Evolutionary conservation across 2,113 vertebrate genomes (phyloP), one percentile per base, ranked within the genome.

Genomic region (Trichechus manatus): DNA sequence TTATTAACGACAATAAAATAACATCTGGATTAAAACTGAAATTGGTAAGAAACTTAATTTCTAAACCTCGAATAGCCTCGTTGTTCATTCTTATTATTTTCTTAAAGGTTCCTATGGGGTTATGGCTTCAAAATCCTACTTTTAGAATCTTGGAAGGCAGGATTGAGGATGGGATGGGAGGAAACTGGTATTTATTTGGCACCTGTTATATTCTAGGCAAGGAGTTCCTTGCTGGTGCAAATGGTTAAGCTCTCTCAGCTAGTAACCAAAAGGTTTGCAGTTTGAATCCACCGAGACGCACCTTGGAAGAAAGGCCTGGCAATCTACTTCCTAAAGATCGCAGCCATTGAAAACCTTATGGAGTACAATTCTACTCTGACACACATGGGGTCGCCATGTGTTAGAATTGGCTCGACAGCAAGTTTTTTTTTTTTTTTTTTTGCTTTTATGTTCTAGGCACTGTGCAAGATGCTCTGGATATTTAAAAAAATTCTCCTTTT

Each of bases 1-100:
- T 47, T 66, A 47, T 59, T 84, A 72, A 23, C 74, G 89, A 89
- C 56, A 75, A 44, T 86, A 93, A 50, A 63, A 44, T 56, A 86
- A 39, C 9, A 77, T 78, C 33, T 39, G 14, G 61, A 88, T 33
- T 93, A 91, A 93, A 95, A 84, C 5, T 74, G 63, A 91, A 47
- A 33, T 64, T 39, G 20, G 25, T 82, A 56, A 77, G 36, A 75
- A 87, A 81, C 7, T 77, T 84, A 87, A 64, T 87, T 79, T 17
- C 64, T 59, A 77, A 86, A 66, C 19, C 1, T 15, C 36, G 64
- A 5, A 70, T 44, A 27, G 44, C 22, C 7, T 44, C 17, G 29
- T 8, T 47, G 3, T 87, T 6, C 5, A 75, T 87, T 77, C 15
- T 63, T 80, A 47, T 44, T 53, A 9, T 33, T 87, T 92, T 74